These are phyloP conservation scores for Folsomia candida DNA, from an alignment of 2,888 invertebrate genomes.

Conservation along the genomic window DNA sequence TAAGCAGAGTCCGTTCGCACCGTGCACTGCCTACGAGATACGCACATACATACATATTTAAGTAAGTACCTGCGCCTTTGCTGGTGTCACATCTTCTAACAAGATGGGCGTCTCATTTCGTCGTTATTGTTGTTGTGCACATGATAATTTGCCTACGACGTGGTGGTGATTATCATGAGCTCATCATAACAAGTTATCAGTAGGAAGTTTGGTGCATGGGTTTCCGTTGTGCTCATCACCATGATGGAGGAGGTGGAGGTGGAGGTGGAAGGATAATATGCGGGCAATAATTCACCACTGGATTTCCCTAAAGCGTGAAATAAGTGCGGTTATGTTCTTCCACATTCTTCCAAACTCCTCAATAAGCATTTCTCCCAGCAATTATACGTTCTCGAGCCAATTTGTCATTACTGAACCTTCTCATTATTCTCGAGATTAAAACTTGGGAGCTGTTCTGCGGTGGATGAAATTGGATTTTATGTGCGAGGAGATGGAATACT, in stretches of 20 bases:
- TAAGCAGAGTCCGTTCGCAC: background rate
- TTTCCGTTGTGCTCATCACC: background rate
- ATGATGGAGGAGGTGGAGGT: background rate
- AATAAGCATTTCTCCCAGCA: background rate
- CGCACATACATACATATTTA: too few species aligned
- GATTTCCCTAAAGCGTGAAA: background rate
- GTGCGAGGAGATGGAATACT: constrained; percentile 3
- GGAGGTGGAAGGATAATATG: too few species aligned
- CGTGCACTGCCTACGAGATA: too few species aligned
- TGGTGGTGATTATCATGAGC: background rate
- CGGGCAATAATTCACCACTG: background rate
- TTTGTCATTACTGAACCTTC: background rate
- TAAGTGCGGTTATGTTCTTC: background rate
- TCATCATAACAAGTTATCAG: background rate
- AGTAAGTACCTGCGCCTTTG: too few species aligned
- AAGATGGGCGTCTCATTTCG: background rate
- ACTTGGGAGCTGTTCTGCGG: background rate
- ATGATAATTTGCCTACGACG: background rate
- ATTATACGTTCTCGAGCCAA: background rate
- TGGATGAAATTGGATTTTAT: constrained; percentile 13
- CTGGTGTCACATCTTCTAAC: background rate
- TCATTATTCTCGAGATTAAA: background rate
- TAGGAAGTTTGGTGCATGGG: too few species aligned
- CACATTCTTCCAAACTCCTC: too few species aligned
- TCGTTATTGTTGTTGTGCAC: background rate